Conservation (phyloP, 2,113 vertebrate species). For the Myotis brandtii region DNA sequence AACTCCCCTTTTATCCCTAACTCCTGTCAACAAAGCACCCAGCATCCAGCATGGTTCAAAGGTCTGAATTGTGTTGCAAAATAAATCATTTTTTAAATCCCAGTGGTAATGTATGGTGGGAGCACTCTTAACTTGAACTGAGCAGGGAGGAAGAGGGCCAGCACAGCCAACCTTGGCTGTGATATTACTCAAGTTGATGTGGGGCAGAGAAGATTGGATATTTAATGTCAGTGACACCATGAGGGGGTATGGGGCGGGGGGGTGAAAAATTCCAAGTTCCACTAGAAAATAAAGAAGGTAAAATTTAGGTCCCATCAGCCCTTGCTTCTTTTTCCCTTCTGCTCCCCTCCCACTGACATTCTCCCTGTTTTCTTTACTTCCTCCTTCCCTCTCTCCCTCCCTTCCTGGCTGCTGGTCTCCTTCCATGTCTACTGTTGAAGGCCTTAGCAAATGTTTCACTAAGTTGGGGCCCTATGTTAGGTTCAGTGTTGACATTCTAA, state of each 20-base stretch:
- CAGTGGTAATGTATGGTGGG: conserved; percentile 43
- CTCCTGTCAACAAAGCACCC: conserved; percentile 67
- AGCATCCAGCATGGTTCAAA: conserved; percentile 63
- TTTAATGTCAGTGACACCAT: conserved; percentile 53
- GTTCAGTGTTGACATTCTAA: conserved; percentile 6
- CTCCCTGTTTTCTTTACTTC: not conserved
- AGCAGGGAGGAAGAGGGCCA: conserved; percentile 25
- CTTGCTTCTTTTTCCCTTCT: conserved; percentile 25
- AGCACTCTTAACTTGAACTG: conserved; percentile 62
- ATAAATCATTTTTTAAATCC: conserved; percentile 76
- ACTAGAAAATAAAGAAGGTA: conserved; percentile 58
- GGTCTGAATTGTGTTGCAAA: conserved; percentile 70
- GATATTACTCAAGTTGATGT: conserved; percentile 71
- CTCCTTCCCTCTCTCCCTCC: not conserved
- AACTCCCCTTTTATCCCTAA: conserved; percentile 75
- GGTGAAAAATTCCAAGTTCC: conserved; percentile 19
- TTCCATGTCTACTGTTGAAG: not conserved
- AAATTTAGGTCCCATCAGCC: conserved; percentile 30
- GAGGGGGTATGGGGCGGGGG: not conserved
- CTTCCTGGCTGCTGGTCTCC: not conserved
- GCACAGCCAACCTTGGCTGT: conserved; percentile 59
- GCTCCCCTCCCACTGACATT: not conserved
- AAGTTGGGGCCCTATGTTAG: not conserved
- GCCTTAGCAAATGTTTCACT: not conserved
- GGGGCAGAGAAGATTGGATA: conserved; percentile 65